Percentiles rank a stretch among this genome's conserved stretches.
phyloP scores from a whole-genome alignment of 1,140 invertebrate species.

The Zeugodacus cucurbitae region DNA sequence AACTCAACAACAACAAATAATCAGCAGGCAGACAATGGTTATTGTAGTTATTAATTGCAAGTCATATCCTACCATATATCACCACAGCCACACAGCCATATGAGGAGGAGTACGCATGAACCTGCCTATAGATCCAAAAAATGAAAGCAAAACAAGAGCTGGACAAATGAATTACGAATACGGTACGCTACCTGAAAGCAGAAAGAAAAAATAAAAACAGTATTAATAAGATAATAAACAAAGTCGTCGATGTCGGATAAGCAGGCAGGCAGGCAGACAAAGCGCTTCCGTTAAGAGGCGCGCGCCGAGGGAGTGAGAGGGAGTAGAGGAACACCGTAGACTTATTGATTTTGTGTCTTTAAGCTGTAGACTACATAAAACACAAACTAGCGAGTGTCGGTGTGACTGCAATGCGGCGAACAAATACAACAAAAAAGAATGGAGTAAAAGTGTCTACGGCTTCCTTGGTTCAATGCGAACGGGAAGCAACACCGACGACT shows the following conservation, averaged over 20 bases:
- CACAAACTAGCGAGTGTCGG: neutral
- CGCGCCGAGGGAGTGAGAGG: neutral
- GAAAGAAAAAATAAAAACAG: neutral
- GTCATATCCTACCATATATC: constrained; percentile 36
- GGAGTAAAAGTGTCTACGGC: neutral
- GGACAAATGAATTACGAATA: neutral
- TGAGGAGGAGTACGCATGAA: neutral
- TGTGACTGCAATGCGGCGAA: neutral
- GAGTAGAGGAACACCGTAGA: neutral
- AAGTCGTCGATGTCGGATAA: constrained; percentile 15
- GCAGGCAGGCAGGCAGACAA: constrained; percentile 15
- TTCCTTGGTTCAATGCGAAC: neutral
- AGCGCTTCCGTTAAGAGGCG: neutral
- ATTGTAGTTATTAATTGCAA: constrained; percentile 35
- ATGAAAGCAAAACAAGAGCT: constrained; percentile 6
- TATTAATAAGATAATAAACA: constrained; percentile 35
- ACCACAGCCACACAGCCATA: neutral
- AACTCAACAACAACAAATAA: neutral
- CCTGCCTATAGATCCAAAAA: neutral
- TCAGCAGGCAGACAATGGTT: constrained; percentile 2
- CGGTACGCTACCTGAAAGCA: constrained; percentile 13
- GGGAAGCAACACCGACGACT: neutral
- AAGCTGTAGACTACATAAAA: neutral
- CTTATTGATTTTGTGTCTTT: neutral
- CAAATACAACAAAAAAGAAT: neutral